Base-by-base conservation (phyloP, 2,888 invertebrate species). In the Netelia fuscicornis region DNA sequence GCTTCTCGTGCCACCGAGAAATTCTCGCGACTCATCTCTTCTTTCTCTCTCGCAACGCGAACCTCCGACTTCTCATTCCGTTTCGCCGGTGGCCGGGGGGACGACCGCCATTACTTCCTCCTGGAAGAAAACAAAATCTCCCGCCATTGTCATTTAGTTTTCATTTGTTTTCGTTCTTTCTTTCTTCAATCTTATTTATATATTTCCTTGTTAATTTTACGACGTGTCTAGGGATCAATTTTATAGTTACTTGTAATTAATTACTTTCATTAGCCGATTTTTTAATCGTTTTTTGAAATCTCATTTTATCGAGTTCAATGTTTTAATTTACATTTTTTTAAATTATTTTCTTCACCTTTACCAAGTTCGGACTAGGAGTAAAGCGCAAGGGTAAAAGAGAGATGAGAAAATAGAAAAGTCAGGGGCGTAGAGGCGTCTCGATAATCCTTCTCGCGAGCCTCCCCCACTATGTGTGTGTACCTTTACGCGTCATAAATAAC, bases 1-100 rank as follows among this genome's bases (percentile, higher is more conserved):
- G 81, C 80, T 48, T 17, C 71, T 71, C 68, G 75, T 65, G 74
- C 67, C 62, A 68, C 48, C 75, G 54, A 62, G 74, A 74, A 74
- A 74, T 58, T 52, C 62, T 54, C 62, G 48, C 75, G 25, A 17
- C 25, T 77, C 58, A 71, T 48, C 62, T 37, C n/a, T 23, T 70
- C 23, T 20, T 37, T 64, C 52, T 80, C 71, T 72, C 72, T 30
- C 30, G 3, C 5, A 30, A 5, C 30, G 30, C 30, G 30, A 30
- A 30, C 30, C 30, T 13, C 17, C 42, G 20, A 72, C 62, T 78
- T 62, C 25, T 67, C 71, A n/a, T 71, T 65, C 65, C 80, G 56
- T 52, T 62, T 70, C 48, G 20, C 56, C 76, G 23, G 23, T 42
- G 20, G 11, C 48, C 25, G 23, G 17, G 44, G 52, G 13, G 17